Conservation (phyloP, 2,797 vertebrate species). For the Gymnoscopelus braueri region DNA sequence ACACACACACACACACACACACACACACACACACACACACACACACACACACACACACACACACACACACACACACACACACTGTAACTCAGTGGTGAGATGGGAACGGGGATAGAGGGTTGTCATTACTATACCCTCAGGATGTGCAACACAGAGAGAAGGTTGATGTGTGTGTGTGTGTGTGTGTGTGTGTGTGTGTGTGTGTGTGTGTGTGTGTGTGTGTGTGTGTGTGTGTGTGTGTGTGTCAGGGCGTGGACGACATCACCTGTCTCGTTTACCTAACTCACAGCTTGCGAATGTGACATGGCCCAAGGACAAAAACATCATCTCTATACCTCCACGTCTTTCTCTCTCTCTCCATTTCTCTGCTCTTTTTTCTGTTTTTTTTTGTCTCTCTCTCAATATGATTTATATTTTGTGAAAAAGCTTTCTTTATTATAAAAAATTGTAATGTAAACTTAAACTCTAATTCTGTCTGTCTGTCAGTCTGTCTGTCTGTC, state of each 20-base stretch:
- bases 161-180: neutral
- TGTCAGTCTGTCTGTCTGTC: slow-evolving; percentile 80
- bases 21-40: too few relatives aligned
- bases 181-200: too few relatives aligned
- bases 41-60: too few relatives aligned
- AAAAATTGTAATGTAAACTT: neutral
- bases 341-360: neutral
- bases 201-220: slow-evolving; percentile 18
- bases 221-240: slow-evolving; percentile 26
- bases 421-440: neutral
- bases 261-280: slow-evolving; percentile 79
- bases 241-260: slow-evolving; percentile 39
- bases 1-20: neutral
- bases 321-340: slow-evolving; percentile 5
- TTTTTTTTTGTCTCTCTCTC: too few relatives aligned
- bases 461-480: slow-evolving; percentile 76
- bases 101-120: too few relatives aligned
- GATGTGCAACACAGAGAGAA: neutral
- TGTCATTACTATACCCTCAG: too few relatives aligned
- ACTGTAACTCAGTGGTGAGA: too few relatives aligned
- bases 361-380: neutral
- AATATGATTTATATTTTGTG: too few relatives aligned
- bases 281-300: slow-evolving; percentile 73
- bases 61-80: too few relatives aligned
- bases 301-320: slow-evolving; percentile 32